Evolutionary conservation across 2,113 vertebrate species (phyloP).

Genomic region (Nymphicus hollandicus): DNA sequence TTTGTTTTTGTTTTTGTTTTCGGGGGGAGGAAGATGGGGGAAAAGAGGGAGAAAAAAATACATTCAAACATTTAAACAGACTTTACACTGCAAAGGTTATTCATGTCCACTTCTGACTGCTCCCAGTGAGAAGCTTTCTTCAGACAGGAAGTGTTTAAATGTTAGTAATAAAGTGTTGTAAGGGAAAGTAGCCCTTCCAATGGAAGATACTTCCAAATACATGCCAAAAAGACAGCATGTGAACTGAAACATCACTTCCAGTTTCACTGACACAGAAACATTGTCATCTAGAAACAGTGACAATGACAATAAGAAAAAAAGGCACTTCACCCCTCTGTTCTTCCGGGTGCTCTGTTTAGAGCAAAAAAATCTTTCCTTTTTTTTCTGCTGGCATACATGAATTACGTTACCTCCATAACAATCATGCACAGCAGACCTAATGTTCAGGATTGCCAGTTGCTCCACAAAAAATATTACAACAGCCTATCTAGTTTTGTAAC

Average conservation of each 20-base stretch:
- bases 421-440: not conserved
- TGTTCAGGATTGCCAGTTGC: not conserved
- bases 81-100: not conserved
- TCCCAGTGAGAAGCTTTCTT: not conserved
- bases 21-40: not conserved
- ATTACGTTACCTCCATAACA: not conserved
- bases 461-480: not conserved
- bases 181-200: not conserved
- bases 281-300: not conserved
- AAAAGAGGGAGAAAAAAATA: not conserved
- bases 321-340: not conserved
- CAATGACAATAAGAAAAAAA: not conserved
- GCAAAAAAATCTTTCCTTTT: not conserved
- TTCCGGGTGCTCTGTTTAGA: not conserved
- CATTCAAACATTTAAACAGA: not conserved
- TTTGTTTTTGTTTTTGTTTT: too few species aligned
- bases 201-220: not conserved
- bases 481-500: not conserved
- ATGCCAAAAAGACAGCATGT: not conserved
- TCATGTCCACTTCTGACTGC: not conserved
- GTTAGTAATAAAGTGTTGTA: rapidly evolving
- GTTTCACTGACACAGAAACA: not conserved
- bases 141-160: not conserved
- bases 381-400: not conserved
- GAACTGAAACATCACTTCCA: not conserved